Conservation (phyloP, 1,140 invertebrate genomes). For the Lucilia sericata region DNA sequence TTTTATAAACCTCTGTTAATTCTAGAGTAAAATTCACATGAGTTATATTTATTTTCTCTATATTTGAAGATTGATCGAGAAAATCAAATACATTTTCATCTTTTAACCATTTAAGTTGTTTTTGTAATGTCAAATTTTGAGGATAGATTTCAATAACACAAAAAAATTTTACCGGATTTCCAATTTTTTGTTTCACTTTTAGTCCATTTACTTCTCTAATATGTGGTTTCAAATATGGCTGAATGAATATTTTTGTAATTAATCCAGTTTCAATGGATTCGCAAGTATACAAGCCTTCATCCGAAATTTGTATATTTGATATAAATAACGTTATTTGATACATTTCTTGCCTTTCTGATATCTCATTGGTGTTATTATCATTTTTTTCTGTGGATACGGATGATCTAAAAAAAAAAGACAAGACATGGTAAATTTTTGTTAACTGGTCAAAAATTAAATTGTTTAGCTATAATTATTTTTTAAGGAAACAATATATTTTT, state of each 20-base stretch:
- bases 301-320: slow-evolving; percentile 66
- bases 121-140: slow-evolving; percentile 68
- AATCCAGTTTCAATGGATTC: slow-evolving; percentile 59
- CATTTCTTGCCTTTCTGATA: slow-evolving; percentile 48
- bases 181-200: slow-evolving; percentile 69
- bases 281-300: slow-evolving; percentile 70
- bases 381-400: neutral
- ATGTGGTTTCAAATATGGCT: slow-evolving; percentile 69
- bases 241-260: slow-evolving; percentile 58
- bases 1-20: slow-evolving; percentile 71
- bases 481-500: too few species aligned
- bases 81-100: slow-evolving; percentile 68
- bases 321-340: slow-evolving; percentile 57
- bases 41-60: slow-evolving; percentile 71
- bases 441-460: neutral
- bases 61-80: slow-evolving; percentile 57
- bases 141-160: slow-evolving; percentile 74
- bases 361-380: slow-evolving; percentile 12
- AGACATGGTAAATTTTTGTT: neutral
- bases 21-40: slow-evolving; percentile 71
- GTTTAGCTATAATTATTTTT: too few species aligned
- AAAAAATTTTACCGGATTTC: slow-evolving; percentile 68
- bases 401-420: neutral
- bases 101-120: slow-evolving; percentile 71
- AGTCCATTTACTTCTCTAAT: slow-evolving; percentile 68